phyloP scores from a whole-genome alignment of 1,140 invertebrate genomes.

The Drosophila tropicalis region DNA sequence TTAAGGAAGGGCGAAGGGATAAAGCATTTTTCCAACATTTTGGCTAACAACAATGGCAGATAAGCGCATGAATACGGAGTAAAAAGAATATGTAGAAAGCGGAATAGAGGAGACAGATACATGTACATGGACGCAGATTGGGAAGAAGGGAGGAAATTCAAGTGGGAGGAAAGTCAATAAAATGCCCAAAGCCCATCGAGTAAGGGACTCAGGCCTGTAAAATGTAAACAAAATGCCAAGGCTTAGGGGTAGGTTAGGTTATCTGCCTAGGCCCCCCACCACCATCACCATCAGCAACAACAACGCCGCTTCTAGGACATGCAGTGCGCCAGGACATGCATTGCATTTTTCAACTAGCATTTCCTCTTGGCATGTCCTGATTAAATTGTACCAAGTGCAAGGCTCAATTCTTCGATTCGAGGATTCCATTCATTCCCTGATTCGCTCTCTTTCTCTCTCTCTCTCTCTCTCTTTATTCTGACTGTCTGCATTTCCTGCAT shows the following conservation, averaged over 20 bases:
- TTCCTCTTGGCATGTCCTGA: conserved; percentile 47
- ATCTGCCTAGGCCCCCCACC: background rate
- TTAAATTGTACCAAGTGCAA: conserved; percentile 68
- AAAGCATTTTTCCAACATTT: conserved; percentile 76
- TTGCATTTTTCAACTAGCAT: conserved; percentile 41
- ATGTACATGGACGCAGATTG: background rate
- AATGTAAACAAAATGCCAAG: conserved; percentile 40
- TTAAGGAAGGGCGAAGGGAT: conserved; percentile 3
- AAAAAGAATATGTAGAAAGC: conserved; percentile 5
- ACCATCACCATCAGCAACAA: background rate
- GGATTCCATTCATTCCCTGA: conserved; percentile 8
- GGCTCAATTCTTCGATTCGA: conserved; percentile 27
- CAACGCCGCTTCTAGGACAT: background rate
- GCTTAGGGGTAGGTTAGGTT: conserved; percentile 44
- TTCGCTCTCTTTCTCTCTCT: background rate
- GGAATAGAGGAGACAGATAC: conserved; percentile 11
- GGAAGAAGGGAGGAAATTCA: conserved; percentile 20
- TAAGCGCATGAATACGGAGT: background rate
- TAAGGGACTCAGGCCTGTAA: background rate
- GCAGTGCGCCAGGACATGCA: conserved; percentile 23
- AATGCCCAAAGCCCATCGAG: conserved; percentile 51
- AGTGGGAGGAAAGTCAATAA: conserved; percentile 59
- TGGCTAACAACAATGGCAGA: conserved; percentile 69
- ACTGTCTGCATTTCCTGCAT: conserved; percentile 13
- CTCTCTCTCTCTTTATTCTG: background rate